Evolutionary conservation across 2,888 invertebrate genomes (phyloP), one percentile per base, ranked within the genome.

Genomic region (Euspilapteryx auroguttella): DNA sequence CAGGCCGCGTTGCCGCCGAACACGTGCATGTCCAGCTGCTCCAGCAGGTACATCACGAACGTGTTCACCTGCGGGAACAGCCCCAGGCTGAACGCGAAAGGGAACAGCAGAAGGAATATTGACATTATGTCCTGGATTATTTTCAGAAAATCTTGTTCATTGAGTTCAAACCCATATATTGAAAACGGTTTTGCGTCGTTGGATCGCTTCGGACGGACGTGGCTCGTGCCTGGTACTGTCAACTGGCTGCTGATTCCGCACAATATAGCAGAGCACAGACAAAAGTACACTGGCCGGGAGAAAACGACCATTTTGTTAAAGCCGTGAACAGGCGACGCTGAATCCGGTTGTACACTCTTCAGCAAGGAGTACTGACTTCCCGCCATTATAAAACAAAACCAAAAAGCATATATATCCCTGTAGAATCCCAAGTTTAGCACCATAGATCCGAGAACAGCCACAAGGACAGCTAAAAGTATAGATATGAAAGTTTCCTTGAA

Each of bases 271-370:
- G 87, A 82, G 46, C 90, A 89, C 22, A 95, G 48, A 44, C 91
- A 91, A 52, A 95, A 98, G 64, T 97, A 98, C 10, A 95, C 87
- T 4, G 97, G 93, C 35, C 95, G 81, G 12, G 94, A 94, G 56
- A 94, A 96, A 20, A 94, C 89, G 21, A 96, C 94, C 44, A 95
- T 86, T 45, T 92, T 86, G 58, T 98, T 98, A 52, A 94, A 97
- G 8, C 97, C 97, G 61, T 99, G 99, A 21, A 96, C 95, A 0
- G 99, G 98, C 2, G 98, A 98, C 0, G 98, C 91, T 0, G 98
- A 95, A 63, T 99, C 99, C 0, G 99, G 99, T 52, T 99, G 99
- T 2, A 99, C 99, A 40, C 96, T 96, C 71, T 97, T 98, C 37
- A 97, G 68, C 38, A 98, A 71, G 0, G 95, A 96, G 63, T 98